Evolutionary conservation across 2,888 invertebrate species (phyloP).

Genomic region (Neocrepidodera transversa): DNA sequence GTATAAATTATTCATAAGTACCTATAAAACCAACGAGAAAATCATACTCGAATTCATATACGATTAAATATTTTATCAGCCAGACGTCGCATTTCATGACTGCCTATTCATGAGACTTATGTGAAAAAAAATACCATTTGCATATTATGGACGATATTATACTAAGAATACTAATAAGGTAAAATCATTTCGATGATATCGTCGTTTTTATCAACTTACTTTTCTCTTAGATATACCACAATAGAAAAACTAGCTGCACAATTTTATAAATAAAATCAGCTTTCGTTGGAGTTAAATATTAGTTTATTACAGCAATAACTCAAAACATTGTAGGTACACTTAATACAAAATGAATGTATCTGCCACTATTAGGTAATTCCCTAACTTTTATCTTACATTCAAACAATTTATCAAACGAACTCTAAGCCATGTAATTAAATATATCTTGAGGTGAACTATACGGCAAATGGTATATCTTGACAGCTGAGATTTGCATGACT

Average conservation of each 20-base stretch:
- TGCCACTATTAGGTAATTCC: slow-evolving; percentile 4
- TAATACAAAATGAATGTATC: background rate
- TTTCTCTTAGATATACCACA: too few relatives aligned
- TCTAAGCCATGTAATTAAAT: slow-evolving; percentile 29
- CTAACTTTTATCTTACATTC: slow-evolving; percentile 2
- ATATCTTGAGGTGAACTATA: slow-evolving; percentile 28
- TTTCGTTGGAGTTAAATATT: too few relatives aligned
- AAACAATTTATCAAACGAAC: slow-evolving; percentile 16
- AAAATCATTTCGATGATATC: background rate
- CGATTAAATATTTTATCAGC: slow-evolving; percentile 8
- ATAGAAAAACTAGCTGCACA: too few relatives aligned
- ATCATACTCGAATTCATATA: slow-evolving; percentile 7
- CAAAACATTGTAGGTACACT: background rate
- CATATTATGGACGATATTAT: slow-evolving; percentile 3
- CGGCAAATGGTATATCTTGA: slow-evolving; percentile 17
- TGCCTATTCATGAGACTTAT: slow-evolving; percentile 2
- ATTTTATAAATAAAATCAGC: too few relatives aligned
- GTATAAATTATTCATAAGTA: slow-evolving; percentile 7
- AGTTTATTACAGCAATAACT: background rate
- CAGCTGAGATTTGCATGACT: slow-evolving; percentile 33
- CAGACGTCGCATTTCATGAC: slow-evolving; percentile 11
- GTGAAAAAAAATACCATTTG: slow-evolving; percentile 7
- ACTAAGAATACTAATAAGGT: background rate
- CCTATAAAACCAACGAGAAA: slow-evolving; percentile 5
- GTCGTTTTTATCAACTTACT: background rate